These are phyloP conservation scores for Lates japonicus DNA, from an alignment of 2,797 vertebrate species.

Conservation along the genomic window DNA sequence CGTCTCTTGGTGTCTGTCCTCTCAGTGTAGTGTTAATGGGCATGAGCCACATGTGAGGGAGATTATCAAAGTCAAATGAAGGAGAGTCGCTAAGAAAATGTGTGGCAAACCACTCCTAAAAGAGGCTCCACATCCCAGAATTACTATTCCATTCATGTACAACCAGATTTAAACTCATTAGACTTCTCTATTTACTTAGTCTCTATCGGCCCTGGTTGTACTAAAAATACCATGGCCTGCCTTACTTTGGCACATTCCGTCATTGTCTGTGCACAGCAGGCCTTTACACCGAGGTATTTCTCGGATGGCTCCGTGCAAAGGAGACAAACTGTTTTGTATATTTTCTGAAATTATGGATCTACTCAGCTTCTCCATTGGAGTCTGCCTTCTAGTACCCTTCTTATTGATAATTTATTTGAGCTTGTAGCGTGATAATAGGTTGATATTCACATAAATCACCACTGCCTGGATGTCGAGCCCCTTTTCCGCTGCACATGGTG, in stretches of 20 bases:
- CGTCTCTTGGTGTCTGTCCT: slow-evolving; percentile 75
- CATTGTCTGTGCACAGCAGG: slow-evolving; percentile 82
- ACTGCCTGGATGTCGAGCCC: slow-evolving; percentile 52
- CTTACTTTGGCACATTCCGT: slow-evolving; percentile 85
- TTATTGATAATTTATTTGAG: slow-evolving; percentile 76
- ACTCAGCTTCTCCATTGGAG: slow-evolving; percentile 80
- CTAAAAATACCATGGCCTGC: slow-evolving; percentile 89
- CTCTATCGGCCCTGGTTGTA: slow-evolving; percentile 83
- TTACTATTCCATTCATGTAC: slow-evolving; percentile 84
- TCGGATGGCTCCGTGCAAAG: slow-evolving; percentile 61
- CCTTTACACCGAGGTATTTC: slow-evolving; percentile 63
- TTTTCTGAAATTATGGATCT: slow-evolving; percentile 80
- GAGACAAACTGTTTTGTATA: slow-evolving; percentile 76
- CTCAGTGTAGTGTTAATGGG: slow-evolving; percentile 84
- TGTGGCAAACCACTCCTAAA: slow-evolving; percentile 85
- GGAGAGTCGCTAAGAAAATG: slow-evolving; percentile 85
- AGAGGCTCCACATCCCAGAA: slow-evolving; percentile 85
- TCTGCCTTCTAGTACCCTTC: slow-evolving; percentile 55
- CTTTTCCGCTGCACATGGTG: slow-evolving; percentile 57
- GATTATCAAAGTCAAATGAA: slow-evolving; percentile 89
- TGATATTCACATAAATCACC: slow-evolving; percentile 73
- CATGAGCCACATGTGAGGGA: slow-evolving; percentile 81
- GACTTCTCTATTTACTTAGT: slow-evolving; percentile 87
- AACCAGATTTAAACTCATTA: slow-evolving; percentile 86
- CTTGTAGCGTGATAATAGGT: slow-evolving; percentile 77